Evolutionary conservation across 2,888 invertebrate genomes (phyloP).

Genomic region (Cantharis nigra): DNA sequence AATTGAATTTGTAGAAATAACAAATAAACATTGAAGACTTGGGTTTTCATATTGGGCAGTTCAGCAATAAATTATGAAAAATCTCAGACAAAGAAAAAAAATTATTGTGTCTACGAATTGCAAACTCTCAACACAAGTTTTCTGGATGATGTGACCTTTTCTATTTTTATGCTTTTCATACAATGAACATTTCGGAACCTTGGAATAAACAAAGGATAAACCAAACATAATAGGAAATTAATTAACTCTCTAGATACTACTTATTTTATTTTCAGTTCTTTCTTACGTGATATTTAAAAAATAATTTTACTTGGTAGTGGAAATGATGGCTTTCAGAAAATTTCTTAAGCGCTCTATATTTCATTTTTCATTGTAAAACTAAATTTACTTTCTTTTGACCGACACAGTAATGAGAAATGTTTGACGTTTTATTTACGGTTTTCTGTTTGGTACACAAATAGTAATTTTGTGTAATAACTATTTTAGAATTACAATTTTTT

Average conservation of each 20-base stretch:
- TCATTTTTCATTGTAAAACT: neutral
- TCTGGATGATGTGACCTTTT: neutral
- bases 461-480: neutral
- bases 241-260: neutral
- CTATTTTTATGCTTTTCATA: neutral
- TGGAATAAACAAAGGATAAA: neutral
- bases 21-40: slow-evolving; percentile 7
- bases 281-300: neutral
- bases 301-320: neutral
- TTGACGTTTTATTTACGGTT: neutral
- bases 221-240: neutral
- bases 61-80: slow-evolving; percentile 22
- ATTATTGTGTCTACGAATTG: slow-evolving; percentile 17
- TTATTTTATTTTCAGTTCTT: neutral
- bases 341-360: neutral
- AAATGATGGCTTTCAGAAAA: neutral
- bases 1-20: slow-evolving; percentile 6
- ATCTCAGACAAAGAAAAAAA: slow-evolving; percentile 11
- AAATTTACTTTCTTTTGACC: neutral
- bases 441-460: neutral
- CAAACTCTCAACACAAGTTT: neutral
- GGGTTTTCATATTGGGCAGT: slow-evolving; percentile 16
- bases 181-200: neutral
- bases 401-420: neutral
- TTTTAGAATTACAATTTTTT: neutral